phyloP scores from a whole-genome alignment of 2,888 invertebrate genomes.

The Lottia gigantea region DNA sequence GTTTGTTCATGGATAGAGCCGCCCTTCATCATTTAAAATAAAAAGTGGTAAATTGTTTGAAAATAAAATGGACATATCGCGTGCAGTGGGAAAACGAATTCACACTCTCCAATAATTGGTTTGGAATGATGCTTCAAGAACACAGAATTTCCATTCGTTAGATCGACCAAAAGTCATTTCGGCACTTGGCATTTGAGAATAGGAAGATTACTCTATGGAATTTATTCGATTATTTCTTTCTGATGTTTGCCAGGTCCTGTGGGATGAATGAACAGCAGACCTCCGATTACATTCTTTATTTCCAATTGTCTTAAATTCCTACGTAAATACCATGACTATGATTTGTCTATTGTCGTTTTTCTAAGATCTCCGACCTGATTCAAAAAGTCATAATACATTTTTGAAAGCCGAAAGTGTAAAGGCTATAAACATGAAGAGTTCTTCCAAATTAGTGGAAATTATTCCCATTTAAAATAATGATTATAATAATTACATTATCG shows the following conservation, averaged over 20 bases:
- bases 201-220: background rate
- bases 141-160: background rate
- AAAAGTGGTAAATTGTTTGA: slow-evolving; percentile 3
- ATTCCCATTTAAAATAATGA: too few species aligned
- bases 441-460: too few species aligned
- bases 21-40: background rate
- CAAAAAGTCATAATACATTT: too few species aligned
- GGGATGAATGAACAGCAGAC: background rate
- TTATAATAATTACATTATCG: too few species aligned
- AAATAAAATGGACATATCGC: slow-evolving; percentile 4
- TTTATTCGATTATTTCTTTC: slow-evolving; percentile 8
- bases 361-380: too few species aligned
- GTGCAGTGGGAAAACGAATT: slow-evolving; percentile 6
- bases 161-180: slow-evolving; percentile 7
- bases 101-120: background rate
- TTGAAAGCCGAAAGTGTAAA: too few species aligned
- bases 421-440: too few species aligned
- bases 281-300: background rate
- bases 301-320: slow-evolving; percentile 9
- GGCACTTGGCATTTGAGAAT: slow-evolving; percentile 5
- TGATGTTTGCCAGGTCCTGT: background rate
- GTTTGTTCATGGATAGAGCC: background rate
- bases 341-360: background rate
- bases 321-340: background rate
- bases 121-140: background rate